phyloP scores from a whole-genome alignment of 2,888 invertebrate species.

The Osmoderma eremita region DNA sequence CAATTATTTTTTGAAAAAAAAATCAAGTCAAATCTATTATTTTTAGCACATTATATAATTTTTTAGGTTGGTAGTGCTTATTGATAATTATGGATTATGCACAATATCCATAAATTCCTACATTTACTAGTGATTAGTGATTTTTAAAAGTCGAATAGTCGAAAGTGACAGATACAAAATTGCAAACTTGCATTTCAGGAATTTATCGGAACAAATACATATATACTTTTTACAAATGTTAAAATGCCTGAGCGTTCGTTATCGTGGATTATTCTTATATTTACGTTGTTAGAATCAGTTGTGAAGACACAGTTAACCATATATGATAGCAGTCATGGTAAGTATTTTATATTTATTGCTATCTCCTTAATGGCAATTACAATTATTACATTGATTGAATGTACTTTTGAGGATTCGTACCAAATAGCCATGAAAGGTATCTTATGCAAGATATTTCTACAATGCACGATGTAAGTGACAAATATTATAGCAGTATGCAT shows the following conservation, averaged over 20 bases:
- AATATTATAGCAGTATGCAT: background rate
- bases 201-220: conserved; percentile 35
- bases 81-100: conserved; percentile 36
- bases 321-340: conserved; percentile 81
- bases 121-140: conserved; percentile 44
- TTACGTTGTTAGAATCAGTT: conserved; percentile 75
- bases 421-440: conserved; percentile 76
- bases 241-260: conserved; percentile 63
- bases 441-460: conserved; percentile 72
- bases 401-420: conserved; percentile 73
- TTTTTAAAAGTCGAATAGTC: conserved; percentile 42
- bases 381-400: conserved; percentile 20
- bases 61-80: conserved; percentile 26
- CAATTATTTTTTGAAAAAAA: background rate
- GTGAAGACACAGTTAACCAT: conserved; percentile 76
- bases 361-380: conserved; percentile 49
- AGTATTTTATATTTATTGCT: conserved; percentile 64
- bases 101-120: conserved; percentile 32
- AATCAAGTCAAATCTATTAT: no score
- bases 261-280: conserved; percentile 74
- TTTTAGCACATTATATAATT: conserved; percentile 25
- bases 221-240: conserved; percentile 55
- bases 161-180: conserved; percentile 47
- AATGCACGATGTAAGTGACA: conserved; percentile 65
- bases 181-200: conserved; percentile 45